Evolutionary conservation across 2,888 invertebrate genomes (phyloP), one percentile per base, ranked within the genome.

Genomic region (Drepanosiphum platanoidis): DNA sequence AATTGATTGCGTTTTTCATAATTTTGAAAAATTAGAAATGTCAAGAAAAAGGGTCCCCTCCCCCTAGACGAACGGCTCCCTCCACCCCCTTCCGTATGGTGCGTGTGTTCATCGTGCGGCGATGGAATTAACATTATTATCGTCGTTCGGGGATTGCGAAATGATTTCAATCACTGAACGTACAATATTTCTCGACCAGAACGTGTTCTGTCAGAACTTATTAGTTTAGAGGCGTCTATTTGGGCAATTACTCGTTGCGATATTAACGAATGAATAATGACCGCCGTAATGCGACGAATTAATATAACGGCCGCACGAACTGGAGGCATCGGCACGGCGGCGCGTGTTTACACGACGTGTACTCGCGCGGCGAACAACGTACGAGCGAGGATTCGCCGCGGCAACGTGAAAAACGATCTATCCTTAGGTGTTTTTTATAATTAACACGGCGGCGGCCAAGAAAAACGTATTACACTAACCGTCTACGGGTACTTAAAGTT

Each of bases 201-300:
- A 66, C 34, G 66, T 66, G 66, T 66, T 66, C 34, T 42, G 72
- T 36, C 42, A 46, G 15, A 46, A 30, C 72, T 72, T 72, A 42
- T 72, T 72, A 72, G 72, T n/a, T 70, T 18, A 18, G 30, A 22
- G 30, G 42, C 22, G 72, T 72, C 72, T 71, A 30, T 61, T 27
- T 7, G 9, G 61, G 61, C 27, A 27, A 27, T 61, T 61, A 27
- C 9, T 22, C 32, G 52, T 52, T 22, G 13, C 74, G 13, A 74
- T 52, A n/a, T 75, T 75, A 34, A 30, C 52, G 34, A 75, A 58
- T 75, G 75, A 75, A 52, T 75, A 75, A 75, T 32, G 46, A 52
- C 61, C 61, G 27, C 61, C 9, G 61, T 27, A 61, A 61, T n/a
- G 13, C 75, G 34, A 34, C 52, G 52, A 75, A 75, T 75, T 75